Conservation (phyloP, 2,888 invertebrate genomes). For the Troilus luridus region DNA sequence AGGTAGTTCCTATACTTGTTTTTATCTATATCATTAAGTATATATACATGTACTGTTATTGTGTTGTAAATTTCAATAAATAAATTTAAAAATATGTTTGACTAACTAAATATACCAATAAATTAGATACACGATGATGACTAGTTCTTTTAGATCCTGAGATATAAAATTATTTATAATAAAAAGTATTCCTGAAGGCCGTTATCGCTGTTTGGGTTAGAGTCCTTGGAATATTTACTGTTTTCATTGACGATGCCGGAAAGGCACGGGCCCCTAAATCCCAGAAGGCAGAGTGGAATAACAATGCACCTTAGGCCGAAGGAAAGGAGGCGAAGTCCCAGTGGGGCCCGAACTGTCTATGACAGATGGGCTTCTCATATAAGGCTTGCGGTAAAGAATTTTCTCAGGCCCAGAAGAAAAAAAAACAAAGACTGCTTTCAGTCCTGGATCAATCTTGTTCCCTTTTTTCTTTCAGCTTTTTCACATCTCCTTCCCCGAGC, state of each 20-base stretch:
- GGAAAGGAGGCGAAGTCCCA: not conserved
- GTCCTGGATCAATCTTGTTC: slow-evolving; percentile 14
- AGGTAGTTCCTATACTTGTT: too few relatives aligned
- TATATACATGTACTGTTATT: too few relatives aligned
- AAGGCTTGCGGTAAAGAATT: slow-evolving; percentile 29
- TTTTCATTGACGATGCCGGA: slow-evolving; percentile 25
- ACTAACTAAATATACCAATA: too few relatives aligned
- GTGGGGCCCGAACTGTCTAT: not conserved
- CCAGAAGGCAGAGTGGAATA: not conserved
- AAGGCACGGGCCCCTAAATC: not conserved
- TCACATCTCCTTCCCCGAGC: not conserved
- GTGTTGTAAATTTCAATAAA: too few relatives aligned
- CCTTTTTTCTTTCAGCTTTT: slow-evolving; percentile 23
- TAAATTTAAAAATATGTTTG: too few relatives aligned
- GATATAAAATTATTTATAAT: not conserved
- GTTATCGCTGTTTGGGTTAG: not conserved
- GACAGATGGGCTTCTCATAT: slow-evolving; percentile 40
- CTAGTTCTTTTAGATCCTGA: too few relatives aligned
- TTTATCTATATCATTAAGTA: too few relatives aligned
- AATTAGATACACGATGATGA: too few relatives aligned
- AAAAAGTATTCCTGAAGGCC: not conserved
- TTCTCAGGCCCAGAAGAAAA: not conserved
- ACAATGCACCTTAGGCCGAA: not conserved
- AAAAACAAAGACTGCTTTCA: slow-evolving; percentile 39
- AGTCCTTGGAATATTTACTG: slow-evolving; percentile 28